phyloP scores from a whole-genome alignment of 2,888 invertebrate species.

The Meta bourneti region DNA sequence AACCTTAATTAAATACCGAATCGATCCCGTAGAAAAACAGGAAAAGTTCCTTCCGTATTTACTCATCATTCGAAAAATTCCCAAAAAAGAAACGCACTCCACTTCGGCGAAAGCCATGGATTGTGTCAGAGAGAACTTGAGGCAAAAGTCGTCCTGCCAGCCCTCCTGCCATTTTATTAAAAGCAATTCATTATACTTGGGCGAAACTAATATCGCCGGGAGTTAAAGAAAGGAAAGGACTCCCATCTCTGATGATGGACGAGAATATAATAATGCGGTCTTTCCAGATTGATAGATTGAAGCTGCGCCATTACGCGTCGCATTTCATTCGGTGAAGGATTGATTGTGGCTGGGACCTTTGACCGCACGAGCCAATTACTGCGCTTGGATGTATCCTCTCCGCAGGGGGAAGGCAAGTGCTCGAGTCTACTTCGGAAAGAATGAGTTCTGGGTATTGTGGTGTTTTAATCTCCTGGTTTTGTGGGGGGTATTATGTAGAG shows the following conservation, averaged over 20 bases:
- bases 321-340: slow-evolving; percentile 55
- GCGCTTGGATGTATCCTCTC: background rate
- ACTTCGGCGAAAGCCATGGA: background rate
- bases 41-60: background rate
- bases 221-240: slow-evolving; percentile 41
- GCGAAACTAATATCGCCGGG: slow-evolving; percentile 49
- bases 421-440: background rate
- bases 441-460: background rate
- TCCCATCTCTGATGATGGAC: slow-evolving; percentile 43
- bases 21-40: background rate
- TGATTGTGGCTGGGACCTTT: slow-evolving; percentile 56
- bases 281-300: slow-evolving; percentile 58
- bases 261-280: slow-evolving; percentile 71
- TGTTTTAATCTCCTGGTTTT: background rate
- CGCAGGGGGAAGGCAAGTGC: background rate
- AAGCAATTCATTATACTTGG: slow-evolving; percentile 56
- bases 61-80: background rate
- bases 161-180: slow-evolving; percentile 47
- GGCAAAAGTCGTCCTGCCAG: background rate
- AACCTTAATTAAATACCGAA: background rate
- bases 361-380: slow-evolving; percentile 52
- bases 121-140: background rate
- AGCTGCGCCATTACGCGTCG: slow-evolving; percentile 46
- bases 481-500: no score
- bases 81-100: background rate